Evolutionary conservation across 2,888 invertebrate genomes (phyloP).

Genomic region (Eristalis tenax): DNA sequence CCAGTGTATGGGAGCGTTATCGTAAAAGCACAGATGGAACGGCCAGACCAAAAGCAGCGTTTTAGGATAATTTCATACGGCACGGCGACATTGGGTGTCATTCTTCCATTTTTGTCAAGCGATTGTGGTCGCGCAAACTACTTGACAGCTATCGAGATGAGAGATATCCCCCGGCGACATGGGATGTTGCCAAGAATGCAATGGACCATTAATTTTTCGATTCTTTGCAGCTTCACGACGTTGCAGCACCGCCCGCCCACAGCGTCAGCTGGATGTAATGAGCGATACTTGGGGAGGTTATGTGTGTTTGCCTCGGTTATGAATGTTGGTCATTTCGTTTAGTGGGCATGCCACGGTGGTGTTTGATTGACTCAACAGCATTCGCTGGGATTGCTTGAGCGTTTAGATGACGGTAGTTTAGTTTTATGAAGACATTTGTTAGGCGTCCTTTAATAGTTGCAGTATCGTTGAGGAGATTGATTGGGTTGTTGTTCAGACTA

Average conservation of each 20-base stretch:
- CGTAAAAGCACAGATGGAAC: slow-evolving; percentile 58
- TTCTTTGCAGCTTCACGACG: neutral
- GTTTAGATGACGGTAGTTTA: neutral
- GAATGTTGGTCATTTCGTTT: slow-evolving; percentile 4
- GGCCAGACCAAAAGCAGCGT: slow-evolving; percentile 12
- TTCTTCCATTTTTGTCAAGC: slow-evolving; percentile 51
- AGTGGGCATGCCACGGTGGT: neutral
- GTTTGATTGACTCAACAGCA: slow-evolving; percentile 21
- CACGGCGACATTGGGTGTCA: slow-evolving; percentile 17
- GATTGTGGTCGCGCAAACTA: slow-evolving; percentile 62
- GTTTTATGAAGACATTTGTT: slow-evolving; percentile 27
- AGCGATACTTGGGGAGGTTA: neutral
- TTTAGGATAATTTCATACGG: slow-evolving; percentile 47
- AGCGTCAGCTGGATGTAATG: slow-evolving; percentile 19
- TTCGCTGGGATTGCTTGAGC: slow-evolving; percentile 5
- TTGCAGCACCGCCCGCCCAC: neutral
- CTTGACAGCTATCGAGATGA: slow-evolving; percentile 64
- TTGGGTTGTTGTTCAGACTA: slow-evolving; percentile 9
- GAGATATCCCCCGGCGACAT: slow-evolving; percentile 51
- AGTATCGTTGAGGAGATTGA: slow-evolving; percentile 19
- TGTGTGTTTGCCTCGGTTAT: slow-evolving; percentile 7
- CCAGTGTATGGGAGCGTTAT: slow-evolving; percentile 36
- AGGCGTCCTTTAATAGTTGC: neutral
- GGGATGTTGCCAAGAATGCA: slow-evolving; percentile 50
- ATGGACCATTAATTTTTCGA: slow-evolving; percentile 44